A percentile compares a stretch with the other conserved stretches of the same genome.
Evolutionary conservation across 2,888 invertebrate species (phyloP).

Genomic region (Hipparchia sbordonii): DNA sequence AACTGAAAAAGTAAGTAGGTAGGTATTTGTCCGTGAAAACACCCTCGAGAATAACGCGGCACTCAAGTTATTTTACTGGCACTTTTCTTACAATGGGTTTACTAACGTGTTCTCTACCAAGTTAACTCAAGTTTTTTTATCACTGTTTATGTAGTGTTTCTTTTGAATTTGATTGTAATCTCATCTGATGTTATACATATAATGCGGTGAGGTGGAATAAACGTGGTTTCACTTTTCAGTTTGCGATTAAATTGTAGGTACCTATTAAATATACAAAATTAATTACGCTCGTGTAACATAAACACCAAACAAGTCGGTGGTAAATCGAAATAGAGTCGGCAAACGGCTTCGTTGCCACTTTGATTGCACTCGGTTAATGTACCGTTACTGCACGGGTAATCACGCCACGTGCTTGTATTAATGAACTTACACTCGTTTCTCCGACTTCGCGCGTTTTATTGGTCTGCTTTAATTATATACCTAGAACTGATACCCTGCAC

Average conservation of each 20-base stretch:
- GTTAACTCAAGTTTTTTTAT: no score
- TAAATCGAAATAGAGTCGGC: constrained; percentile 49
- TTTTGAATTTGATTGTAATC: not conserved
- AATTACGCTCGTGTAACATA: constrained; percentile 17
- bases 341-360: constrained; percentile 56
- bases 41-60: no score
- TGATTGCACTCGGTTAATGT: constrained; percentile 54
- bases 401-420: constrained; percentile 48
- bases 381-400: constrained; percentile 51
- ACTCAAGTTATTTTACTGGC: no score
- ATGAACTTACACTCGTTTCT: constrained; percentile 35
- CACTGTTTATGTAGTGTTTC: no score
- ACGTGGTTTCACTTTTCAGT: no score
- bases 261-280: constrained; percentile 2
- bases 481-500: no score
- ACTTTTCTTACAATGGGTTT: no score
- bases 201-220: not conserved
- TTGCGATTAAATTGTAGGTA: not conserved
- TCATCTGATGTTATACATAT: not conserved
- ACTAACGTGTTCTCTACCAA: no score
- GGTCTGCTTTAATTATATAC: not conserved
- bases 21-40: no score
- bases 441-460: constrained; percentile 12
- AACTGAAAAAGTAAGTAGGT: no score
- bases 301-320: constrained; percentile 24